Evolutionary conservation across 2,797 vertebrate species (phyloP).

Genomic region (Knipowitschia caucasica): DNA sequence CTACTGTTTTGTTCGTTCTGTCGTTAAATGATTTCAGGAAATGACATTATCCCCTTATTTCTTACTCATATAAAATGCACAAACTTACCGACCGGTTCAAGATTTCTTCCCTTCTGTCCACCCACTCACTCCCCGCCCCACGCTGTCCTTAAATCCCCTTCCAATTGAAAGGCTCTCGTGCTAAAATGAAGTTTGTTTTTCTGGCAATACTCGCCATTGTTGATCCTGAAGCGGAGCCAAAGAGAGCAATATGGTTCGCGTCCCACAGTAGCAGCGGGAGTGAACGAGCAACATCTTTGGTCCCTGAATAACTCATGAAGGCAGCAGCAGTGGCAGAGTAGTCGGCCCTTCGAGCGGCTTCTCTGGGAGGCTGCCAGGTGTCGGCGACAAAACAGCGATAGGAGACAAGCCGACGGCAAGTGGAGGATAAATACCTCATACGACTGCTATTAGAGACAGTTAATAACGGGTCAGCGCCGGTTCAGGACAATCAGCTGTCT

Average conservation of each 20-base stretch:
- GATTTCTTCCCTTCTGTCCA: background rate
- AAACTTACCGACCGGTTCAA: background rate
- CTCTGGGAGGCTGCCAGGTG: constrained; percentile 34
- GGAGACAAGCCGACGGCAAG: constrained; percentile 4
- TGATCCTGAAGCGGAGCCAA: constrained; percentile 29
- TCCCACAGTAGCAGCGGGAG: constrained; percentile 33
- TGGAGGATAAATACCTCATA: constrained; percentile 2
- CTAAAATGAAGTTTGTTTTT: constrained; percentile 12
- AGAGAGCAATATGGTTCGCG: constrained; percentile 38
- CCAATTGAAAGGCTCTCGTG: constrained; percentile 4
- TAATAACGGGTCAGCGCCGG: constrained; percentile 14
- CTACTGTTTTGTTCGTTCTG: no score
- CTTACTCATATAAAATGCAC: background rate
- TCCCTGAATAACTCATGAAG: constrained; percentile 30
- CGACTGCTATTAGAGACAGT: constrained; percentile 5
- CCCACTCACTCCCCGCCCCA: background rate
- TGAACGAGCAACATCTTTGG: constrained; percentile 36
- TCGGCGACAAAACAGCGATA: constrained; percentile 16
- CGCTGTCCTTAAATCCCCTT: background rate
- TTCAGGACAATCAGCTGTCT: background rate
- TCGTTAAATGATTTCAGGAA: no score
- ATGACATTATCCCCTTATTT: background rate
- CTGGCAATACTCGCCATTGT: constrained; percentile 17
- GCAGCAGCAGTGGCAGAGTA: constrained; percentile 22
- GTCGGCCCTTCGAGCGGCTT: constrained; percentile 20